A percentile compares a stretch with the other conserved stretches of the same genome.
These are phyloP conservation scores for Mimas tiliae DNA, from an alignment of 2,888 invertebrate genomes.

Conservation along the genomic window DNA sequence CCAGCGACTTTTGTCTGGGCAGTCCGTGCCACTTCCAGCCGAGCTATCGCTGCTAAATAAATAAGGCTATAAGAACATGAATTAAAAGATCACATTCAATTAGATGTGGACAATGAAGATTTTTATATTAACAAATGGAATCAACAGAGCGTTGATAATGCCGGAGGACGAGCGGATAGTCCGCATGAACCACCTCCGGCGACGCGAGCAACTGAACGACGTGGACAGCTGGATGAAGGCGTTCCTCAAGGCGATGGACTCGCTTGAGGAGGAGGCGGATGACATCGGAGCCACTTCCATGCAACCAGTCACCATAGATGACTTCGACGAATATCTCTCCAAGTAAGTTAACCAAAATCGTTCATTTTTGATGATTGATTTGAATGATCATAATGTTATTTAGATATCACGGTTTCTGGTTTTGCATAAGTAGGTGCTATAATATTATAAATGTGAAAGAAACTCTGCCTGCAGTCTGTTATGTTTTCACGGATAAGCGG, in stretches of 20 bases:
- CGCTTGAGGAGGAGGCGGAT: constrained; percentile 91
- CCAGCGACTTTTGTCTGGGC: no score
- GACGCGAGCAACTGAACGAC: constrained; percentile 92
- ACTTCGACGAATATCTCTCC: constrained; percentile 94
- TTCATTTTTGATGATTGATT: no score
- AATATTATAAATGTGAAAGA: no score
- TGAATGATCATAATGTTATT: neutral
- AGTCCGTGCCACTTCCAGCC: no score
- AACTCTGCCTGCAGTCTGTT: no score
- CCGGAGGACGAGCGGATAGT: constrained; percentile 94
- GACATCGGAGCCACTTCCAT: constrained; percentile 93
- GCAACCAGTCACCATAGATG: constrained; percentile 95
- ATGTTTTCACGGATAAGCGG: no score
- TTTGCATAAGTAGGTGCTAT: no score
- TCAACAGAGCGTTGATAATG: constrained; percentile 91
- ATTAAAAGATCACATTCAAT: no score
- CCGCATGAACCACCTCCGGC: constrained; percentile 93
- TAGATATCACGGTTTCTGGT: no score
- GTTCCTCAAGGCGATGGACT: constrained; percentile 94
- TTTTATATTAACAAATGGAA: neutral
- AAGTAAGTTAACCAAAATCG: constrained; percentile 89
- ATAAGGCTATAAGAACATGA: no score
- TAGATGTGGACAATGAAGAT: no score
- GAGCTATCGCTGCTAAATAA: no score
- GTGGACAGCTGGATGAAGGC: constrained; percentile 95